Base-by-base conservation (phyloP, 2,888 invertebrate species). In the Pelosia muscerda region DNA sequence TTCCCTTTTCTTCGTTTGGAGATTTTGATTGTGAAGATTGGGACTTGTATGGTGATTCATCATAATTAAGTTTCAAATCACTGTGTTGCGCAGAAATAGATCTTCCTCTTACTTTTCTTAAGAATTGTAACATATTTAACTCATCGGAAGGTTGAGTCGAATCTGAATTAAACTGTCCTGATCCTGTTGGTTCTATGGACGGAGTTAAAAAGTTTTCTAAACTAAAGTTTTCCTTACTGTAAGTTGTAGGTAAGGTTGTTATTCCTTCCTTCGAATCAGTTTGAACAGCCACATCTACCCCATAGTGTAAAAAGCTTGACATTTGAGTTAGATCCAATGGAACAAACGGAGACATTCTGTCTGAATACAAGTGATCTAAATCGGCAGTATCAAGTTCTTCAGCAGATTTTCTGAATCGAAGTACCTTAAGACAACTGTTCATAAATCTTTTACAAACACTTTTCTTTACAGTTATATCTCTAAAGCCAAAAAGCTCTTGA, bases 291-390 rank as follows among this genome's bases (percentile, higher is more conserved):
- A 70, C 82, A 55, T 92, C 88, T 63, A 49, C n/a, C 9, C 60
- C 53, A 0, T 74, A 31, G 53, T 57, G 4, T 23, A 42, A 0
- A 31, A 26, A 19, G 11, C 8, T 4, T 25, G 31, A 13, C 56
- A 89, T 85, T 80, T 87, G 90, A 23, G 72, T 72, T 69, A 93
- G 78, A 76, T 93, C 92, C 22, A 86, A 65, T 77, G 92, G 85
- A 11, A 89, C 80, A 74, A 90, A 93, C 1, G 92, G 90, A 71
- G 76, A 90, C 55, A 76, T 75, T 72, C 76, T 79, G 26, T 69
- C 77, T 60, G 73, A 8, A 65, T 73, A 60, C 19, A 72, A 60
- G 9, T 57, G 42, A 49, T 65, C 42, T 62, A 66, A 60, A 38
- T 72, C 65, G 61, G 28, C 69, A 59, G 64, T 65, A 63, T 60